Base-by-base conservation (phyloP, 2,113 vertebrate genomes). In the Microcebus lehilahytsara region DNA sequence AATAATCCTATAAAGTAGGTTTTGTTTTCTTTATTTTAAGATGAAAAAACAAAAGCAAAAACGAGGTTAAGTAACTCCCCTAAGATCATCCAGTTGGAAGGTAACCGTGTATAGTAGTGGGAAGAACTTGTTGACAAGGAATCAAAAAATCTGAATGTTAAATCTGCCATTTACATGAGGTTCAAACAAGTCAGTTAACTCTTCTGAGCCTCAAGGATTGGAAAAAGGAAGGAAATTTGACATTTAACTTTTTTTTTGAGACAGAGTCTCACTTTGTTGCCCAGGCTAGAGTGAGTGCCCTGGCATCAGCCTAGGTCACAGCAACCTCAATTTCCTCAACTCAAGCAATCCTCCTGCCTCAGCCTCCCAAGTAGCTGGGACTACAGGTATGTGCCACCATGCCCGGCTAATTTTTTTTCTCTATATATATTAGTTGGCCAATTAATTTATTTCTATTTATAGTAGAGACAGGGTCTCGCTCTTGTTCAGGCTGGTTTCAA, bases 21-120 rank as follows among this genome's bases (percentile, higher is more conserved):
- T 86, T 85, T 85, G 42, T 30, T 97, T 93, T 87, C 30, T 92
- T 84, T 89, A 86, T 25, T 92, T 84, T 89, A 86, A 88, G 67
- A 71, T 92, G 75, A 95, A 14, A 4, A 89, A 93, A 89, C 16
- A 81, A 58, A 92, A 49, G 64, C 56, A 91, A 93, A 90, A 90
- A 88, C 56, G 22, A 79, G n/a, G 30, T 53, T 78, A 69, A 86
- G 62, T 87, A 84, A 91, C 77, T 67, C 72, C 37, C 25, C 7
- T 62, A 51, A 88, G 5, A 25, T 51, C 53, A 93, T 30, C 5
- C 32, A 58, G 14, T 17, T 83, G 3, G 58, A 88, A 91, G 91
- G 30, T 3, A 75, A 60, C 56, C 75, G 37, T 27, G 2, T 56
- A 67, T 0, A 87, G 23, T 1, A 58, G 22, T 60, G 34, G 49